These are phyloP conservation scores for Xiphorhynchus erythropygius DNA, from an alignment of 2,797 vertebrate species.

Conservation along the genomic window DNA sequence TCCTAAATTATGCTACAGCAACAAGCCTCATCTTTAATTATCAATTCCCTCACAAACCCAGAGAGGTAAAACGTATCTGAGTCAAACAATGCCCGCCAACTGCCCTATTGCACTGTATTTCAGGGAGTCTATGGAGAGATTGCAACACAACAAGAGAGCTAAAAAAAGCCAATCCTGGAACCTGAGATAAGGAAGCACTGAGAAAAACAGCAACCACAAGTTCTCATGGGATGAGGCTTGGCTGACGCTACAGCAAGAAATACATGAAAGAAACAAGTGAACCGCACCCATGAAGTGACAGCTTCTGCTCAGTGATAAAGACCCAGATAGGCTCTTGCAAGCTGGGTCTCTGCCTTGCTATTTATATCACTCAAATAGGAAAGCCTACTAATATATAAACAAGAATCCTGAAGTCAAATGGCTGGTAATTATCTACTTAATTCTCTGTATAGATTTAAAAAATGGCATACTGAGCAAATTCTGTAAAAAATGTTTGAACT, in stretches of 20 bases:
- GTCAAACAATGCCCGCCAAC: background rate
- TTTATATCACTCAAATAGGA: slow-evolving; percentile 32
- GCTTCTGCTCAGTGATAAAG: slow-evolving; percentile 47
- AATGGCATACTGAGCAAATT: background rate
- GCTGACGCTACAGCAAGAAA: slow-evolving; percentile 53
- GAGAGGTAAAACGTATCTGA: background rate
- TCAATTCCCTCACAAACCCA: background rate
- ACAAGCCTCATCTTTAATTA: slow-evolving; percentile 37
- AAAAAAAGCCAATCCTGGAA: slow-evolving; percentile 58
- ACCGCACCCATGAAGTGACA: slow-evolving; percentile 48
- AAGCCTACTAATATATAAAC: slow-evolving; percentile 4
- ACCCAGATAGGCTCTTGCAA: slow-evolving; percentile 27
- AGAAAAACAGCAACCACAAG: slow-evolving; percentile 49
- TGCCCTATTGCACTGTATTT: background rate
- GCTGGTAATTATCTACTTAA: background rate
- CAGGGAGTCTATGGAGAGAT: slow-evolving; percentile 8
- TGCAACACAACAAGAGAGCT: slow-evolving; percentile 43
- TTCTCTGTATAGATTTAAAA: background rate
- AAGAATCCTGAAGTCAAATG: background rate
- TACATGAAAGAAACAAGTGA: slow-evolving; percentile 59
- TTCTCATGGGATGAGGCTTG: slow-evolving; percentile 55
- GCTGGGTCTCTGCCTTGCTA: slow-evolving; percentile 12
- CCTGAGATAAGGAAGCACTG: slow-evolving; percentile 62
- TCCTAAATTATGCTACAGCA: background rate
- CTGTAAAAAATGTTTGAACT: background rate